phyloP scores from a whole-genome alignment of 2,797 vertebrate species.

The Orientallactaga sibirica region DNA sequence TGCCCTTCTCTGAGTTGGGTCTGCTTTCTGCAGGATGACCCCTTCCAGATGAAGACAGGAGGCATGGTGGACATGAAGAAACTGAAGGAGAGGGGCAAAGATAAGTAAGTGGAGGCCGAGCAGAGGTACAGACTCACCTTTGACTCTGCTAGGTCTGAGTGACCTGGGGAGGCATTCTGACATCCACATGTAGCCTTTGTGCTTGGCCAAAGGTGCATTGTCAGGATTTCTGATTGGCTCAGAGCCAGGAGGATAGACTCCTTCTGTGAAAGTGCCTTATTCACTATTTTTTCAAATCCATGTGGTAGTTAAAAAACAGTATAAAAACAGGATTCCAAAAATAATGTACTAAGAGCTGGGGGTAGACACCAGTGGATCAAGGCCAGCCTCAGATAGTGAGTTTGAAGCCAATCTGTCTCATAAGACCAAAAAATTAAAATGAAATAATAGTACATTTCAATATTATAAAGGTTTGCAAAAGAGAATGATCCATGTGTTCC shows the following conservation, averaged over 20 bases:
- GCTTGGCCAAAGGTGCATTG: neutral
- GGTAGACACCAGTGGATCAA: no score
- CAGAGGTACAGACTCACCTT: fast-evolving
- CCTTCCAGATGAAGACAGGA: slow-evolving; percentile 97
- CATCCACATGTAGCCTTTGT: neutral
- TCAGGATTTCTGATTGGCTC: neutral
- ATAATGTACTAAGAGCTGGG: neutral
- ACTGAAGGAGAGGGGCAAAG: slow-evolving; percentile 95
- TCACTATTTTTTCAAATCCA: neutral
- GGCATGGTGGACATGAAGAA: slow-evolving; percentile 99
- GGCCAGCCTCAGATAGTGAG: no score
- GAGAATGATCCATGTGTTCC: neutral
- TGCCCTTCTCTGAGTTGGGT: neutral
- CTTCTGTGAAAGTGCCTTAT: neutral
- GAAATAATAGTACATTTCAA: no score
- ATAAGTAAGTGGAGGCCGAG: slow-evolving; percentile 89
- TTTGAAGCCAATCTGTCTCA: no score
- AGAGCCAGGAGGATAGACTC: no score
- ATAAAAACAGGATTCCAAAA: slow-evolving; percentile 19
- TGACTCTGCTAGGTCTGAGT: neutral
- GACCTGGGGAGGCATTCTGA: neutral
- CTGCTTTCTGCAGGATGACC: slow-evolving; percentile 92
- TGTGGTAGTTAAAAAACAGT: neutral
- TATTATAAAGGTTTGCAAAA: slow-evolving; percentile 1
- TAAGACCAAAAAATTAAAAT: no score